A percentile compares a stretch with the other conserved stretches of the same genome.
Conservation (phyloP, 2,888 invertebrate species). For the Rhimphoctona megacephalus region DNA sequence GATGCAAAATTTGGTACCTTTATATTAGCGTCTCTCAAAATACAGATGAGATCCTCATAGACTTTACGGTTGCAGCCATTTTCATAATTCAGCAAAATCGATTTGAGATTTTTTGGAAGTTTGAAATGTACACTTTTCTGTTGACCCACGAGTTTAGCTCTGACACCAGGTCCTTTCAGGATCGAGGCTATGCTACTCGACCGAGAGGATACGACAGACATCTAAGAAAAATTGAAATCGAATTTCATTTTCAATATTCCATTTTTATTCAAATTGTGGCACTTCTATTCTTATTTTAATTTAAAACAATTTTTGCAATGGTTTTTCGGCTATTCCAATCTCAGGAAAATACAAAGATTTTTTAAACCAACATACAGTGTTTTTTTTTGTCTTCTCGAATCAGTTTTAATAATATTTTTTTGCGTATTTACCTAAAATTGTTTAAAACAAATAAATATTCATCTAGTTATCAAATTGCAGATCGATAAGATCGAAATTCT, state of each 20-base stretch:
- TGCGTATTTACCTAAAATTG: background rate
- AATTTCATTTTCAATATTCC: background rate
- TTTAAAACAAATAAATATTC: background rate
- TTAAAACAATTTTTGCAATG: background rate
- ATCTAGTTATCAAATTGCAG: background rate
- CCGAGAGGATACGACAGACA: conserved; percentile 82
- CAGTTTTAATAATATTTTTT: background rate
- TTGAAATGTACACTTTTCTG: conserved; percentile 84
- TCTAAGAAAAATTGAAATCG: conserved; percentile 73
- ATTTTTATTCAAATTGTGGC: background rate
- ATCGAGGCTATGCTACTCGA: conserved; percentile 81
- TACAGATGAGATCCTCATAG: conserved; percentile 86
- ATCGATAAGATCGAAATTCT: background rate
- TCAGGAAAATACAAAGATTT: background rate
- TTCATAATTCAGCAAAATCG: conserved; percentile 85
- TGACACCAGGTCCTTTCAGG: conserved; percentile 78
- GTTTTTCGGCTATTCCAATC: background rate
- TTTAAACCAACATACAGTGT: background rate
- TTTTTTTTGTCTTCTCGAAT: no score
- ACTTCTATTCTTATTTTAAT: background rate
- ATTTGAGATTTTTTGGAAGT: conserved; percentile 85
- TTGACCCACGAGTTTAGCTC: conserved; percentile 74
- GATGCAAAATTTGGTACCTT: conserved; percentile 77
- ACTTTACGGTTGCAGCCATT: conserved; percentile 83
- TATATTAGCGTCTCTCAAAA: conserved; percentile 85